Base-by-base conservation (phyloP, 2,888 invertebrate genomes). In the Crossocerus cetratus region DNA sequence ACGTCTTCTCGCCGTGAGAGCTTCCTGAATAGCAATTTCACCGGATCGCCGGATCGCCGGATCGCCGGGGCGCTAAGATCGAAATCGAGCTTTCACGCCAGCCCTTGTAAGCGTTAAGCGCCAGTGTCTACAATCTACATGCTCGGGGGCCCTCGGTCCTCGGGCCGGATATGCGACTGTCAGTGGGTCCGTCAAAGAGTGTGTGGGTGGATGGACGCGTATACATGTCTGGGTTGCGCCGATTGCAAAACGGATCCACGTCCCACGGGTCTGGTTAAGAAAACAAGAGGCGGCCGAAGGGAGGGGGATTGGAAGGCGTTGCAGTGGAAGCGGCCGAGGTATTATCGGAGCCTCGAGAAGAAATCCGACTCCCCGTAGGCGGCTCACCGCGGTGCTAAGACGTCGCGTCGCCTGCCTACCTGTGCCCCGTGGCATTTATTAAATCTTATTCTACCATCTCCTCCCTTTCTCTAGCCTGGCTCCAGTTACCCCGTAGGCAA, bases 361-460 rank as follows among this genome's bases (percentile, higher is more conserved):
- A 84, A 85, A 84, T 85, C 83, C 62, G 82, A 84, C 76, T 85
- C 80, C 71, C 72, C 73, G 72, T 79, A 78, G 81, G 82, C 78
- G 79, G 78, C 76, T 82, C 81, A 80, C 76, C 16, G 49, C 84
- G 76, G 80, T 75, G 82, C 76, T 77, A 81, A 82, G 79, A 82
- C 77, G 77, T 86, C 82, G 82, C n/a, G n/a, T n/a, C n/a, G n/a
- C n/a, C n/a, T n/a, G n/a, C 79, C 82, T 84, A 82, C 83, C 85
- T 83, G 85, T 69, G 74, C 68, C 80, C 78, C 78, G 72, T 74
- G 77, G 80, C 83, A 85, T 88, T 88, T 89, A 88, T 88, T 88
- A 86, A 88, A 88, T 88, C 88, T 86, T 78, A 76, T 84, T 84
- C 84, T 82, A 80, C 77, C 84, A 86, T 86, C 84, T 83, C 76